Evolutionary conservation across 2,888 invertebrate species (phyloP).

Genomic region (Sycophila texana): DNA sequence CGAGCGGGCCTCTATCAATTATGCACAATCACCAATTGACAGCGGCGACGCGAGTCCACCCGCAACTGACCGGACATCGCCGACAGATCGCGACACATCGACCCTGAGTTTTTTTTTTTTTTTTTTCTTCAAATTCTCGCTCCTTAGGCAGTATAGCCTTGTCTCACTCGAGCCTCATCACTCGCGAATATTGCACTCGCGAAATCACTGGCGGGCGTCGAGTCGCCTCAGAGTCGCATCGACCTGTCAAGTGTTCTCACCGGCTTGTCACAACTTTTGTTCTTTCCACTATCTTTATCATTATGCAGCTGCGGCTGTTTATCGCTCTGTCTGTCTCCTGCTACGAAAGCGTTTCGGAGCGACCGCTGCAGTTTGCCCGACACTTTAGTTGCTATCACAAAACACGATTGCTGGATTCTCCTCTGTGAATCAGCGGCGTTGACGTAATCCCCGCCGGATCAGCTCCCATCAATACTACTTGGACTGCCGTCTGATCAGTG

Average conservation of each 20-base stretch:
- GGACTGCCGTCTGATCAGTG: background rate
- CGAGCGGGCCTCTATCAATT: conserved; percentile 12
- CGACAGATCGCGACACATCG: conserved; percentile 37
- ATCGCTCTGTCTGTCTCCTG: background rate
- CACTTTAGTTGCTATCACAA: conserved; percentile 47
- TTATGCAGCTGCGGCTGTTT: background rate
- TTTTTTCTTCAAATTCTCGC: background rate
- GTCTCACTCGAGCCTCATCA: conserved; percentile 52
- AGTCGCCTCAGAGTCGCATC: conserved; percentile 15
- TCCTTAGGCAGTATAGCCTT: conserved; percentile 8
- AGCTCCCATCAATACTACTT: conserved; percentile 40
- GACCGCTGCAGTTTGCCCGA: background rate
- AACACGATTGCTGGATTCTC: conserved; percentile 43
- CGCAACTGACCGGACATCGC: conserved; percentile 64
- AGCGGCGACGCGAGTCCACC: conserved; percentile 58
- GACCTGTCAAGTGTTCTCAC: conserved; percentile 39
- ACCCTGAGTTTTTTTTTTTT: conserved; percentile 37
- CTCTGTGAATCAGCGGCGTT: conserved; percentile 25
- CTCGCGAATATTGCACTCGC: conserved; percentile 53
- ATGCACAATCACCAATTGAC: conserved; percentile 38
- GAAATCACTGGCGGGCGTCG: conserved; percentile 48
- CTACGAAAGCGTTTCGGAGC: background rate
- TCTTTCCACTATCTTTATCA: conserved; percentile 24
- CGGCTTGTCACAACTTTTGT: conserved; percentile 31
- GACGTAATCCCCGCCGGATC: conserved; percentile 55